A percentile compares a stretch with the other conserved stretches of the same genome.
phyloP scores from a whole-genome alignment of 1,140 invertebrate genomes.

The Diorhabda carinulata region DNA sequence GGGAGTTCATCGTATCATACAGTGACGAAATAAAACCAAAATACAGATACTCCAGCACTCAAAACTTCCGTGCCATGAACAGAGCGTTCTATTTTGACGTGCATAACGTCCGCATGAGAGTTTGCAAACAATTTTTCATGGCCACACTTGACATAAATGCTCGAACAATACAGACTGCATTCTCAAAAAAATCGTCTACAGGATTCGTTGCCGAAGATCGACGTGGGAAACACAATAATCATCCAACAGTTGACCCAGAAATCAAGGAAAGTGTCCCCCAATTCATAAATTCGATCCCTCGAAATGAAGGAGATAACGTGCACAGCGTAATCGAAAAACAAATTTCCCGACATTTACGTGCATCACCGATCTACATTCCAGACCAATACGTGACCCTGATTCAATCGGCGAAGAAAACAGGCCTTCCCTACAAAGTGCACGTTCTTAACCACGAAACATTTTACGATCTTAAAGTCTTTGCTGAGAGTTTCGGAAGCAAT shows the following conservation, averaged over 20 bases:
- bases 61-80: neutral
- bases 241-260: neutral
- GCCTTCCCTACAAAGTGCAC: slow-evolving; percentile 34
- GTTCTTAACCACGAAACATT: slow-evolving; percentile 31
- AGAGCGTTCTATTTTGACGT: neutral
- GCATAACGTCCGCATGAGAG: neutral
- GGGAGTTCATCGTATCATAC: slow-evolving; percentile 15
- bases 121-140: slow-evolving; percentile 3
- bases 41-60: slow-evolving; percentile 23
- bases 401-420: slow-evolving; percentile 22
- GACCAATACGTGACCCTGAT: slow-evolving; percentile 23
- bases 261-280: slow-evolving; percentile 1
- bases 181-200: neutral
- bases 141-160: neutral
- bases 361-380: slow-evolving; percentile 34
- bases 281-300: slow-evolving; percentile 23
- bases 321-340: slow-evolving; percentile 46
- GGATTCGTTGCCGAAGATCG: neutral
- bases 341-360: slow-evolving; percentile 35
- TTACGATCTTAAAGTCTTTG: slow-evolving; percentile 15
- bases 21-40: slow-evolving; percentile 21
- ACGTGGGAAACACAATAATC: neutral
- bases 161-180: neutral
- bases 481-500: neutral
- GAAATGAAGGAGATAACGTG: slow-evolving; percentile 37